phyloP scores from a whole-genome alignment of 2,888 invertebrate genomes.

The Dicyrtomina minuta region DNA sequence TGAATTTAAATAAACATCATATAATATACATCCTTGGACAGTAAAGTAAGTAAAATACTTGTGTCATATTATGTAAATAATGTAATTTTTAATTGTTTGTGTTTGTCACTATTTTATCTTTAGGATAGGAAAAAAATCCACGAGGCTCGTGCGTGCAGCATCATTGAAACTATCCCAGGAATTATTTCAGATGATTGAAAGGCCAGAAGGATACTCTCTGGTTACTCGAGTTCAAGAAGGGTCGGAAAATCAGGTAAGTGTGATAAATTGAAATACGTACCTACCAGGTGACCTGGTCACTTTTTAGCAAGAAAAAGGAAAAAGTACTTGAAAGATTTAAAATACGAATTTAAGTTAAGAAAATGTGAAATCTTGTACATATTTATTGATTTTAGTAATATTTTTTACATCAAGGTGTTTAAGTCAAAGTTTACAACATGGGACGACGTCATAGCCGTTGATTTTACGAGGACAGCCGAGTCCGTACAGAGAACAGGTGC shows the following conservation, averaged over 20 bases:
- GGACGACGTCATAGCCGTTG: slow-evolving; percentile 99
- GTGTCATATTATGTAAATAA: neutral
- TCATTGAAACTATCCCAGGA: slow-evolving; percentile 97
- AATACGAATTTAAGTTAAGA: no score
- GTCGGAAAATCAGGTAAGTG: slow-evolving; percentile 74
- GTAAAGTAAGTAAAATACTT: no score
- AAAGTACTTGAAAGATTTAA: no score
- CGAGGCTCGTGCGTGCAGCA: slow-evolving; percentile 88
- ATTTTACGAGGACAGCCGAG: slow-evolving; percentile 96
- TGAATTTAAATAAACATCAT: neutral
- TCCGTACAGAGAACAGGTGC: slow-evolving; percentile 95
- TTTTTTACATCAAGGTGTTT: slow-evolving; percentile 64
- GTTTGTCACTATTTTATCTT: neutral
- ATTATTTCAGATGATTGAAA: slow-evolving; percentile 84
- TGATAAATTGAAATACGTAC: no score
- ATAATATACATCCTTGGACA: no score
- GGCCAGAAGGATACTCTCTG: slow-evolving; percentile 74
- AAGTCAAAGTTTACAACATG: slow-evolving; percentile 96
- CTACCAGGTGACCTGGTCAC: no score
- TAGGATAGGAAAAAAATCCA: slow-evolving; percentile 97
- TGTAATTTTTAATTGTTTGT: neutral
- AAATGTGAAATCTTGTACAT: no score
- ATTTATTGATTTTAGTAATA: no score
- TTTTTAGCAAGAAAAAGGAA: no score
- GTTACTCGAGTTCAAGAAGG: slow-evolving; percentile 90